Evolutionary conservation across 2,888 invertebrate species (phyloP).

Genomic region (Thysanoteuthis rhombus): DNA sequence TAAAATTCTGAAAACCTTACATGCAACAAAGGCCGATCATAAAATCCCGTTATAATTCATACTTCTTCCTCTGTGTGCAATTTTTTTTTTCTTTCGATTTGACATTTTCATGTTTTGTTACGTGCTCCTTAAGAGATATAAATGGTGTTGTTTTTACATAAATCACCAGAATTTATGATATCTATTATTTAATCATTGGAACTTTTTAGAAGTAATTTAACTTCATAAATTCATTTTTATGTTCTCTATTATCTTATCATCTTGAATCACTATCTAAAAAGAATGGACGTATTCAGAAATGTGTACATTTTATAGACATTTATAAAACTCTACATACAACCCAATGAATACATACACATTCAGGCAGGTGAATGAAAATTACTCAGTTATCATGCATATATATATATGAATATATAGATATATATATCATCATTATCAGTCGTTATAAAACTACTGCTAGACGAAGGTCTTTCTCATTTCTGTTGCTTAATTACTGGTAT

Average conservation of each 20-base stretch:
- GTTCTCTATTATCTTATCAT: not conserved
- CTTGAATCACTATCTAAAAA: not conserved
- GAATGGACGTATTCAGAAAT: not conserved
- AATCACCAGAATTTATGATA: not conserved
- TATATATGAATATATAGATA: not conserved
- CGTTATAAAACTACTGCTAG: no score
- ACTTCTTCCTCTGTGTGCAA: not conserved
- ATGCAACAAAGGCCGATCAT: not conserved
- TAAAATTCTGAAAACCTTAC: not conserved
- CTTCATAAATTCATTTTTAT: not conserved
- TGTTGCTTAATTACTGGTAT: no score
- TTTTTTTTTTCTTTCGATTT: not conserved
- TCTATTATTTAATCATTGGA: slow-evolving; percentile 12
- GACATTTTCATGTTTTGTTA: not conserved
- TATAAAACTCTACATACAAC: not conserved
- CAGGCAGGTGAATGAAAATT: not conserved
- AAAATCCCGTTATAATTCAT: not conserved
- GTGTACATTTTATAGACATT: not conserved
- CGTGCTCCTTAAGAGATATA: not conserved
- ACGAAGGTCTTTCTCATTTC: no score
- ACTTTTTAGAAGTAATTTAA: slow-evolving; percentile 12
- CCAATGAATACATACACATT: not conserved
- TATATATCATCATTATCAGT: no score
- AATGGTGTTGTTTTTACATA: slow-evolving; percentile 12
- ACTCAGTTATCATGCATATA: not conserved